Evolutionary conservation across 2,797 vertebrate species (phyloP), one percentile per base, ranked within the genome.

Genomic region (Meriones psammophilus): DNA sequence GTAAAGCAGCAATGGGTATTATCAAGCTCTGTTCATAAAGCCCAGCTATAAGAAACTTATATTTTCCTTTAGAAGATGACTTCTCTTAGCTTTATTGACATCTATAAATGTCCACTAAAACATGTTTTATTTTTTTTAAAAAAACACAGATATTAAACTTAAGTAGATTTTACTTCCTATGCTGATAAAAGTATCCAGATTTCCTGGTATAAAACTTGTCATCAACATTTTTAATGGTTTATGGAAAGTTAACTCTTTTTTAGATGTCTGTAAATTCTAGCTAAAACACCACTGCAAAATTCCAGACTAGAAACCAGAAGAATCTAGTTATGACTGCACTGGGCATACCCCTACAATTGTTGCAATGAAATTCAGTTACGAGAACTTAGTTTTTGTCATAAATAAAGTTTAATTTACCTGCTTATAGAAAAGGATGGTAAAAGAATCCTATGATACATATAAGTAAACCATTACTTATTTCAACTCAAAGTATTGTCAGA

Each of bases 101-200:
- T 3, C 33, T 50, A 26, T n/a, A 17, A 42, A 94, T 71, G 54
- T 10, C 77, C 73, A 85, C 28, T 36, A 58, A 90, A 84, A 77
- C 6, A 64, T 8, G 18, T 17, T n/a, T 39, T 39, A 2, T 39
- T 17, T n/a, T 39, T 39, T 39, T 39, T 84, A 30, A 18, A 62
- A 62, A 83, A 50, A 89, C 39, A 88, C 17, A 20, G 22, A 71
- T 77, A 90, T 26, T 94, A 8, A 95, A 90, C 69, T 78, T n/a
- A 92, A 92, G 73, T 46, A 50, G 39, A 26, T 83, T 28, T 85
- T 91, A 9, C 18, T 9, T 73, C 33, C 9, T 77, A 79, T 80
- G 5, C 36, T 92, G 89, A 92, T 76, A 80, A 71, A 93, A 86
- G 92, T 68, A 42, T 12, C 12, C 10, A 24, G 46, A 76, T 71